Evolutionary conservation across 1,140 invertebrate species (phyloP).

Genomic region (Anoplophora glabripennis): DNA sequence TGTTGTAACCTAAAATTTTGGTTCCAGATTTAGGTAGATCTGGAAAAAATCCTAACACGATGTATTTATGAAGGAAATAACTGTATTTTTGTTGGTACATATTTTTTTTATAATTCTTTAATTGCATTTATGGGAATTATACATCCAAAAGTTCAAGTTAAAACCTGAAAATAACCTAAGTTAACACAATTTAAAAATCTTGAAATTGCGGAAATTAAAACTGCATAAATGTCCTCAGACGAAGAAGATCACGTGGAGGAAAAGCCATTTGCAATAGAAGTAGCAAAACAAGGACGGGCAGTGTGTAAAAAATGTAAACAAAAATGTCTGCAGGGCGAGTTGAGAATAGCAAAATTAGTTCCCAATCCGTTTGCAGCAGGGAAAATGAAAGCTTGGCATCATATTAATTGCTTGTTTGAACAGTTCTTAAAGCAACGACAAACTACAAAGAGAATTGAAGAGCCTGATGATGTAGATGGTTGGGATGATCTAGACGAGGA

Average conservation of each 20-base stretch:
- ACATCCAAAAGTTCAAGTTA: no score
- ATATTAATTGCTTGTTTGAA: constrained; percentile 77
- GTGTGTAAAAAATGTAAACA: constrained; percentile 86
- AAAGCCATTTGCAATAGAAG: constrained; percentile 67
- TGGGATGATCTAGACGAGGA: constrained; percentile 66
- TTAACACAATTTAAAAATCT: no score
- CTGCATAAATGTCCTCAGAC: constrained; percentile 30
- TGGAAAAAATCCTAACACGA: no score
- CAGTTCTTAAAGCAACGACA: constrained; percentile 73
- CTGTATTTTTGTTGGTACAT: no score
- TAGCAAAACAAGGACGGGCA: constrained; percentile 75
- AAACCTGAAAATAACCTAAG: no score
- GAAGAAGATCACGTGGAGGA: constrained; percentile 39
- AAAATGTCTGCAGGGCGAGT: constrained; percentile 68
- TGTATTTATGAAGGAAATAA: no score
- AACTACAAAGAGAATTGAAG: constrained; percentile 78
- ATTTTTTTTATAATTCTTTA: no score
- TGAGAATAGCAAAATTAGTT: constrained; percentile 73
- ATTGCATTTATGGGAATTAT: no score
- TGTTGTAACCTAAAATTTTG: no score
- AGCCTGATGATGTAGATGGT: constrained; percentile 74
- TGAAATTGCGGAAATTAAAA: no score
- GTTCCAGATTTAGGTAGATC: no score
- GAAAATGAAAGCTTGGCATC: constrained; percentile 85
- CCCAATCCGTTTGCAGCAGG: constrained; percentile 79